These are phyloP conservation scores for Adelphocoris suturalis DNA, from an alignment of 2,888 invertebrate species.

Conservation along the genomic window DNA sequence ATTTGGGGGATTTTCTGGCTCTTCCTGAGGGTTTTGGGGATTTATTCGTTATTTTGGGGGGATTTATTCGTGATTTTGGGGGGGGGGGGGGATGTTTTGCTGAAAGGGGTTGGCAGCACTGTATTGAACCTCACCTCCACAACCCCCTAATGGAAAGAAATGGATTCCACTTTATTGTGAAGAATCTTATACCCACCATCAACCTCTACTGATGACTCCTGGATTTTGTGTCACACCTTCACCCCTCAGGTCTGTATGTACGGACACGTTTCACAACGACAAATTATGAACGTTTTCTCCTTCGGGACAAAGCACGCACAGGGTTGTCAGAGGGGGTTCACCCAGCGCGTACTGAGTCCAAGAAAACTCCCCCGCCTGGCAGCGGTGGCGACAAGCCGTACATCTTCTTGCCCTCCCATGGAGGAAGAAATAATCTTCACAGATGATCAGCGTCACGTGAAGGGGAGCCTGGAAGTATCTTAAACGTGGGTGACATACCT, in stretches of 20 bases:
- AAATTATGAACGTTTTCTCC: slow-evolving; percentile 9
- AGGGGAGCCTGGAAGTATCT: slow-evolving; percentile 40
- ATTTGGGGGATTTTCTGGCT: too few species aligned
- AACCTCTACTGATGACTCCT: neutral
- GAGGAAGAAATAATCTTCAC: slow-evolving; percentile 46
- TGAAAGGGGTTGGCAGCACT: too few species aligned
- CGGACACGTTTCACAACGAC: slow-evolving; percentile 1
- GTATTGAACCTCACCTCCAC: too few species aligned
- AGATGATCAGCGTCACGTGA: slow-evolving; percentile 62
- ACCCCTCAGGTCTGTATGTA: neutral
- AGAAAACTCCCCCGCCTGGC: slow-evolving; percentile 19
- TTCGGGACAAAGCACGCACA: neutral
- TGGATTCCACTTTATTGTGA: neutral
- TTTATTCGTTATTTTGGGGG: too few species aligned
- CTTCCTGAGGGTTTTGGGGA: too few species aligned
- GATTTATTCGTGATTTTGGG: too few species aligned
- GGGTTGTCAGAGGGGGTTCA: neutral
- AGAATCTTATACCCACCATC: neutral
- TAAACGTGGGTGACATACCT: slow-evolving; percentile 53
- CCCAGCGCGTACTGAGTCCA: neutral
- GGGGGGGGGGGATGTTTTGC: too few species aligned
- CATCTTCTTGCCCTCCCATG: slow-evolving; percentile 59
- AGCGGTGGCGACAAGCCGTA: slow-evolving; percentile 50
- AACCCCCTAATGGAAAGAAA: too few species aligned
- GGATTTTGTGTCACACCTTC: neutral